Evolutionary conservation across 2,113 vertebrate species (phyloP).

Genomic region (Xiphophorus maculatus): DNA sequence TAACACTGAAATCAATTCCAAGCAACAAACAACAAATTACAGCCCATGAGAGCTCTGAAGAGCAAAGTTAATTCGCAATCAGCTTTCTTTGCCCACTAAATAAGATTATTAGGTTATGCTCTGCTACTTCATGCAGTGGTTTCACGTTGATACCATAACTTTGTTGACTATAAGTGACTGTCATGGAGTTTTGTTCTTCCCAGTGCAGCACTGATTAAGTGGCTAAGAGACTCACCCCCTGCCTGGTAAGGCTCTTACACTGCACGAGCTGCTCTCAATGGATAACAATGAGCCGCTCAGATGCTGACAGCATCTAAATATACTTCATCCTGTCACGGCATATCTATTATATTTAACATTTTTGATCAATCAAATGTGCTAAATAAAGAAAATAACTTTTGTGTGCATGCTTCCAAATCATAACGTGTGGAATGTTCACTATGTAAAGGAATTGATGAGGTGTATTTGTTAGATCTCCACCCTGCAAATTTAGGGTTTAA

Average conservation of each 20-base stretch:
- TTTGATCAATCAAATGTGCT: constrained; percentile 9
- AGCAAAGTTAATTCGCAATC: constrained; percentile 9
- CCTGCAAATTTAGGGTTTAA: constrained; percentile 2
- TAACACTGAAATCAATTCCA: constrained; percentile 24
- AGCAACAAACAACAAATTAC: constrained; percentile 7
- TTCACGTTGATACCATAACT: constrained; percentile 31
- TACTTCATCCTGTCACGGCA: constrained; percentile 46
- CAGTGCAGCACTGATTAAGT: constrained; percentile 56
- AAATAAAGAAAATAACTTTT: not conserved
- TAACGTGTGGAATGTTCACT: not conserved
- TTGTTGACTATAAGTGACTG: constrained; percentile 44
- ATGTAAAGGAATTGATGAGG: not conserved
- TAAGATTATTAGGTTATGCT: constrained; percentile 28
- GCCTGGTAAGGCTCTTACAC: constrained; percentile 64
- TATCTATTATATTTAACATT: constrained; percentile 32
- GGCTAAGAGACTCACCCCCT: constrained; percentile 55
- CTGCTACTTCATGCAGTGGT: constrained; percentile 25
- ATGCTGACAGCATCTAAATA: constrained; percentile 66
- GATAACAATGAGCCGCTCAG: constrained; percentile 68
- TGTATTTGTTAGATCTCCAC: constrained; percentile 9
- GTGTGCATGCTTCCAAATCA: not conserved
- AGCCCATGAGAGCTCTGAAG: constrained; percentile 26
- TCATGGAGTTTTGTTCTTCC: constrained; percentile 40
- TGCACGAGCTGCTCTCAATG: constrained; percentile 49
- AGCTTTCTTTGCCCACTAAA: constrained; percentile 18